Evolutionary conservation across 2,797 vertebrate genomes (phyloP).

Genomic region (Agapornis canus): DNA sequence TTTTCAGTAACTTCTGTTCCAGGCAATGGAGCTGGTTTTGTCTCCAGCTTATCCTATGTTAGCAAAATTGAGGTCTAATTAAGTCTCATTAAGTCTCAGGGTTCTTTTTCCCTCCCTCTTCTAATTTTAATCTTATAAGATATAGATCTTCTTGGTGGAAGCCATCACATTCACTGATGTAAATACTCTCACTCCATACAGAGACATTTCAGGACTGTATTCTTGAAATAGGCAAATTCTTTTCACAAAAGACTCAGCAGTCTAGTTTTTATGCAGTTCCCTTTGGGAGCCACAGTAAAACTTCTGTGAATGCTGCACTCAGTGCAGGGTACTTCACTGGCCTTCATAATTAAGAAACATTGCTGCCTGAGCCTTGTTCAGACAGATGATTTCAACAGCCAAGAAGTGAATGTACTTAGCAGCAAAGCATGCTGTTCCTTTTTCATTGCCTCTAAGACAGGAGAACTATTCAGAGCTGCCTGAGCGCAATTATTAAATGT

Average conservation of each 20-base stretch:
- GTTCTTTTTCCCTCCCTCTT: background rate
- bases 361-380: background rate
- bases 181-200: background rate
- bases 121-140: background rate
- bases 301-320: background rate
- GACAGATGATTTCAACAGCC: constrained; percentile 47
- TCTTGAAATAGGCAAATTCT: background rate
- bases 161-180: background rate
- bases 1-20: background rate
- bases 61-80: background rate
- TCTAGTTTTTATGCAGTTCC: background rate
- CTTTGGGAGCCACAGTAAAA: constrained; percentile 13
- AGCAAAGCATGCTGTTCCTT: constrained; percentile 26
- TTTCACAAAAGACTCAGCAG: background rate
- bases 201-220: background rate
- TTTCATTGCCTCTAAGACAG: constrained; percentile 26
- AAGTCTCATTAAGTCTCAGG: background rate
- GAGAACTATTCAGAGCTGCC: constrained; percentile 45
- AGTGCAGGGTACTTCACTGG: background rate
- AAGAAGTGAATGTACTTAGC: constrained; percentile 36
- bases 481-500: constrained; percentile 28
- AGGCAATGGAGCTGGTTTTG: background rate
- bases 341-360: constrained; percentile 42
- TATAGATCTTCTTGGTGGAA: background rate
- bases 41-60: background rate